Conservation (phyloP, 2,113 vertebrate species). For the Eidolon helvum region DNA sequence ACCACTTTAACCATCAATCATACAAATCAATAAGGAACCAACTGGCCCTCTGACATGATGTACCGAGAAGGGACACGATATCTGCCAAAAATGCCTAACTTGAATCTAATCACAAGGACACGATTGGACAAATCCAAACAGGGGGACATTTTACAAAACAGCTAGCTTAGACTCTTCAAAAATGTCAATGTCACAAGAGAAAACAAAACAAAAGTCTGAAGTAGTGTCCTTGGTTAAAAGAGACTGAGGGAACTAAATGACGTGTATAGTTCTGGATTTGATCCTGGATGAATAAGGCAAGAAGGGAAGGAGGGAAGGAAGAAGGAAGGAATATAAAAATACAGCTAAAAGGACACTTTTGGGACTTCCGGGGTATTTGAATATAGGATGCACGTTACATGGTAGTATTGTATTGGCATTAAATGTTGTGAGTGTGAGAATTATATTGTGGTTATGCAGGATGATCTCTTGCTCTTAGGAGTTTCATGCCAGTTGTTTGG, state of each 20-base stretch:
- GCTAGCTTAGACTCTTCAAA: background rate
- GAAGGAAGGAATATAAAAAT: background rate
- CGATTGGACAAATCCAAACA: background rate
- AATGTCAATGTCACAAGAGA: background rate
- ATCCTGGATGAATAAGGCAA: background rate
- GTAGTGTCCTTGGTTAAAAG: background rate
- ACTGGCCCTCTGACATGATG: background rate
- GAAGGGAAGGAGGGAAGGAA: background rate
- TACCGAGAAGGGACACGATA: background rate
- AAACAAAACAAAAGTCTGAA: background rate
- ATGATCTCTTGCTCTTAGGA: background rate
- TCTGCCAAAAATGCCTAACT: background rate
- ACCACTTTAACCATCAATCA: background rate
- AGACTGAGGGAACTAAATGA: background rate
- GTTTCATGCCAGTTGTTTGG: background rate
- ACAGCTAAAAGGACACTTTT: background rate
- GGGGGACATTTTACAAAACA: background rate
- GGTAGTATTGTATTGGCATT: background rate
- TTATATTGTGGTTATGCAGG: background rate
- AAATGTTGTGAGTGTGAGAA: background rate
- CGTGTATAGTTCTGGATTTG: background rate
- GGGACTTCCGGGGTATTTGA: background rate
- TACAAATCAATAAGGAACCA: background rate
- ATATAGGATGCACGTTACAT: background rate
- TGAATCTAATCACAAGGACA: background rate